phyloP scores from a whole-genome alignment of 2,888 invertebrate species.

The Willowsia nigromaculata region DNA sequence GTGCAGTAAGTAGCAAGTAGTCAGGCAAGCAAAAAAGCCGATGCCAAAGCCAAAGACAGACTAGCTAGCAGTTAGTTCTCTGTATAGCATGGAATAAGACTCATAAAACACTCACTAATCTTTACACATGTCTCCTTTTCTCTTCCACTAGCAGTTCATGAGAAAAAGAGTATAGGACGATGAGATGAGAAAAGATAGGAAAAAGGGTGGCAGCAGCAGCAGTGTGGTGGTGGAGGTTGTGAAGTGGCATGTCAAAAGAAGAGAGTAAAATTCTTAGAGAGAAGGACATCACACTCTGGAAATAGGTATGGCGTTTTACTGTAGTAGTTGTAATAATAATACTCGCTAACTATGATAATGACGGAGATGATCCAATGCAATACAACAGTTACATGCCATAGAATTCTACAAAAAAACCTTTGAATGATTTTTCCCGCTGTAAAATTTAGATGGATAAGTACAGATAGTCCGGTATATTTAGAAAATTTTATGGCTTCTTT shows the following conservation, averaged over 20 bases:
- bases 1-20: neutral
- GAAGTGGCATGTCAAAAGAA: neutral
- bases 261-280: neutral
- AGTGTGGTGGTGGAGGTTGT: neutral
- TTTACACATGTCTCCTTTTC: constrained; percentile 48
- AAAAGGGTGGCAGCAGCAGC: neutral
- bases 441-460: no score
- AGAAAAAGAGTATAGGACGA: neutral
- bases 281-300: neutral
- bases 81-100: neutral
- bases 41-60: neutral
- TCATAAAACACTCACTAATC: constrained; percentile 56
- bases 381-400: no score
- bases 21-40: neutral
- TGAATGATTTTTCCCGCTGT: no score
- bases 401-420: no score
- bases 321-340: no score
- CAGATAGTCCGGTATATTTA: no score
- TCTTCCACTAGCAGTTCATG: neutral
- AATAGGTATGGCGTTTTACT: no score
- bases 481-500: no score
- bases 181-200: neutral
- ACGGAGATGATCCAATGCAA: no score
- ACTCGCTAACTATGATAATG: no score
- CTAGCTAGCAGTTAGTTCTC: neutral